Conservation (phyloP, 2,113 vertebrate species). For the Oreotragus oreotragus region DNA sequence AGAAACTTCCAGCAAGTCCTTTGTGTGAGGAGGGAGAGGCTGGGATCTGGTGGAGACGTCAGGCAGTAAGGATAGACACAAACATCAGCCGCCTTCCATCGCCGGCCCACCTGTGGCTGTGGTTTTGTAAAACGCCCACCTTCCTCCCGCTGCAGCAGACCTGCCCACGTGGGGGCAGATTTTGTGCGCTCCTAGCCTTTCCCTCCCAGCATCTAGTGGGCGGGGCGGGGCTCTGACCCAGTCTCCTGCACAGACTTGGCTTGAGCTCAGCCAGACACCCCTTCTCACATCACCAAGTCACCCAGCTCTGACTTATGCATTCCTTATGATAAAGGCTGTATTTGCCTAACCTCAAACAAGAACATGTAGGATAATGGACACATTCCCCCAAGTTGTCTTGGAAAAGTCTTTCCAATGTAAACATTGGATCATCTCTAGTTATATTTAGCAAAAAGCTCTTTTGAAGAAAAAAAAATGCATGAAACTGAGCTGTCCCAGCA, state of each 20-base stretch:
- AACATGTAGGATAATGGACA: slow-evolving; percentile 22
- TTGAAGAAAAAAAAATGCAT: neutral
- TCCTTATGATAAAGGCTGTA: slow-evolving; percentile 12
- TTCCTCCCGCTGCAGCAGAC: neutral
- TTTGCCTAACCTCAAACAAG: slow-evolving; percentile 63
- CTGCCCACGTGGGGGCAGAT: rapidly evolving
- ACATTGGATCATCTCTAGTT: slow-evolving; percentile 48
- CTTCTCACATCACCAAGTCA: neutral
- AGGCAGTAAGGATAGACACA: neutral
- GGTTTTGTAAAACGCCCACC: neutral
- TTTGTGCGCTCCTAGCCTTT: neutral
- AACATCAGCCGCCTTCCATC: neutral
- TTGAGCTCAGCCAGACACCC: rapidly evolving
- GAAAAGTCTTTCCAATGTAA: slow-evolving; percentile 35
- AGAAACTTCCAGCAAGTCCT: neutral
- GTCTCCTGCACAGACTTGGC: neutral
- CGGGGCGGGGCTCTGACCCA: rapidly evolving
- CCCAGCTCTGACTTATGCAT: slow-evolving; percentile 28
- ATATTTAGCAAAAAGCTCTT: slow-evolving; percentile 53
- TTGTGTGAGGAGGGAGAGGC: neutral
- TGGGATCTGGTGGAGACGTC: neutral
- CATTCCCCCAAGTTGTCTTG: slow-evolving; percentile 8
- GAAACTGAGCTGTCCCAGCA: neutral
- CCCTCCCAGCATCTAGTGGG: neutral
- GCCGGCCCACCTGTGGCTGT: neutral